Base-by-base conservation (phyloP, 1,140 invertebrate genomes). In the Euglossa dilemma region DNA sequence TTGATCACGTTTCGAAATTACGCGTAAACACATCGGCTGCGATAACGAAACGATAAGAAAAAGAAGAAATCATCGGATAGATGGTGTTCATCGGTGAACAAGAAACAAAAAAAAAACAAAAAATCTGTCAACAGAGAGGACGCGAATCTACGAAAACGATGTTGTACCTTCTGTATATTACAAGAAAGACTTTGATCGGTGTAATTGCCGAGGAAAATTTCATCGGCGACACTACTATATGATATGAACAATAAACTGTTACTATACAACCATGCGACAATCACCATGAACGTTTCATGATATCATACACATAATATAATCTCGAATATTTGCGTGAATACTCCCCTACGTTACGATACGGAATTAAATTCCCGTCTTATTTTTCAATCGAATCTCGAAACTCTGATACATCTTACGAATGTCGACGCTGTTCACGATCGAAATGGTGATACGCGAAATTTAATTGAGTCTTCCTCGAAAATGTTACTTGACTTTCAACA, bases 81-180 rank as follows among this genome's bases (percentile, higher is more conserved):
- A 52, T 43, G 3, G 6, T 16, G 7, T 76, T 20, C 16, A 63
- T 36, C 18, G n/a, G 36, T 3, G 16, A 25, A 74, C 12, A n/a
- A 23, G n/a, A n/a, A n/a, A n/a, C n/a, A n/a, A n/a, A 18, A 57
- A 59, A 25, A n/a, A 59, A n/a, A 45, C 5, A 23, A 2, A 16
- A 12, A 9, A 57, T 43, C 25, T 57, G 5, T 43, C 11, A n/a
- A 43, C 6, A 11, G 6, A 25, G n/a, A 45, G 28, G 0, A 20
- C 25, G 23, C 6, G 61, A 67, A 82, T 57, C 80, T 82, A 76
- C 80, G 80, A 66, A 28, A 80, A 75, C 25, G 5, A 76, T 82
- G 80, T 82, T 82, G 25, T 82, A 82, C 80, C 80, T 82, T 76
- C 80, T 50, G 47, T 6, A 50, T 76, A 23, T 82, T 76, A 82